These are phyloP conservation scores for Koerneria pararmatus DNA, from an alignment of 2,888 invertebrate species.

Conservation along the genomic window DNA sequence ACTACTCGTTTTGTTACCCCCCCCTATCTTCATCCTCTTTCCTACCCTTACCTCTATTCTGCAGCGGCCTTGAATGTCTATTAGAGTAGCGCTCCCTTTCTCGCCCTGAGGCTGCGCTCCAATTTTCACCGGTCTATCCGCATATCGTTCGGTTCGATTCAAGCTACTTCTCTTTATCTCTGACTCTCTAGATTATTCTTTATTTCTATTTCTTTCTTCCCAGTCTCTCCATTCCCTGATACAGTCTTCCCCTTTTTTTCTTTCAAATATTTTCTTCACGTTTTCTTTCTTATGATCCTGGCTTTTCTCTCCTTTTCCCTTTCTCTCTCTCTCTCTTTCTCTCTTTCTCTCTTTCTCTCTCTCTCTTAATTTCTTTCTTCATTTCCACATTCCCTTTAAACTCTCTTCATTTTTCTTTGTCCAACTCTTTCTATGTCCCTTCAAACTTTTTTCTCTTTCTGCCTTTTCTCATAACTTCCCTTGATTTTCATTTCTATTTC, in stretches of 20 bases:
- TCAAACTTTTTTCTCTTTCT: not conserved
- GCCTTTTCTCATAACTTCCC: not conserved
- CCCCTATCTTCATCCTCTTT: too few species aligned
- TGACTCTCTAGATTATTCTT: too few species aligned
- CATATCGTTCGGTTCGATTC: too few species aligned
- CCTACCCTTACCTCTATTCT: too few species aligned
- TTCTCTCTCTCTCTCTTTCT: not conserved
- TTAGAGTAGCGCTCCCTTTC: too few species aligned
- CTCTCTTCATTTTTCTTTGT: too few species aligned
- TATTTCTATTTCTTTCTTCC: slow-evolving; percentile 29
- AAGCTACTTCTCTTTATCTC: too few species aligned
- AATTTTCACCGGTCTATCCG: too few species aligned
- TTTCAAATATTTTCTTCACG: not conserved
- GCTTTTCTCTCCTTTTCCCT: not conserved
- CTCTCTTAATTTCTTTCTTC: slow-evolving; percentile 15
- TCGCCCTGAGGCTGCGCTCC: too few species aligned
- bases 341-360: slow-evolving; percentile 1
- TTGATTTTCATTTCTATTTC: not conserved
- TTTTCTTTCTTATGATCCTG: not conserved
- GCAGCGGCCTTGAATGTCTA: too few species aligned
- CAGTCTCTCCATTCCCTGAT: slow-evolving; percentile 27
- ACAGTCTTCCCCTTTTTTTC: slow-evolving; percentile 1
- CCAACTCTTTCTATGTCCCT: slow-evolving; percentile 3
- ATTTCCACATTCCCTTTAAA: too few species aligned
- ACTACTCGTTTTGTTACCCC: too few species aligned